Conservation (phyloP, 2,797 vertebrate species). For the Chelon auratus region DNA sequence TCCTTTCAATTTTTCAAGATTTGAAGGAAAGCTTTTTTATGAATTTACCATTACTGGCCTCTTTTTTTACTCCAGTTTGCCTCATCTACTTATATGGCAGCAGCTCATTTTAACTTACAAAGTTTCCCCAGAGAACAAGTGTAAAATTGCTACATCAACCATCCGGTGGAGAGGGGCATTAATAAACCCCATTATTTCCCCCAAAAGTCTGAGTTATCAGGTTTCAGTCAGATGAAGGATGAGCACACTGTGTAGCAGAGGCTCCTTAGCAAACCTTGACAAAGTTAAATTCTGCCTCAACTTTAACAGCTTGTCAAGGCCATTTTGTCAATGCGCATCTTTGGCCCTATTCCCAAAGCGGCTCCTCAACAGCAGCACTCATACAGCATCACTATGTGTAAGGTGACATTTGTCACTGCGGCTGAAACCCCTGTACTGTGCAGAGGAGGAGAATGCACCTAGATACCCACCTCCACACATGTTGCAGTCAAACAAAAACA, state of each 20-base stretch:
- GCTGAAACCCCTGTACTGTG: neutral
- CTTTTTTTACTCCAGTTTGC: neutral
- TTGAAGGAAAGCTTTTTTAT: neutral
- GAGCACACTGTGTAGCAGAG: neutral
- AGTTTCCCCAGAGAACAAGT: neutral
- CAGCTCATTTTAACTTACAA: neutral
- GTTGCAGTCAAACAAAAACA: conserved; percentile 4
- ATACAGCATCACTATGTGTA: neutral
- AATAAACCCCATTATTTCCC: neutral
- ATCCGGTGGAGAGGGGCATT: neutral
- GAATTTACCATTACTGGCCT: neutral
- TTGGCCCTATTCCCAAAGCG: conserved; percentile 21
- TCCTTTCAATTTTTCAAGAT: neutral
- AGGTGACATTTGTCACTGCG: conserved; percentile 7
- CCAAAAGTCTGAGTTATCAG: conserved; percentile 4
- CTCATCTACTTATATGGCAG: neutral
- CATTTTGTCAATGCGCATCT: conserved; percentile 29
- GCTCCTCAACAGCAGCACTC: conserved; percentile 2
- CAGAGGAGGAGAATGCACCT: conserved; percentile 1
- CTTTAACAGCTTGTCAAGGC: conserved; percentile 11
- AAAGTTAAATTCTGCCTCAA: neutral
- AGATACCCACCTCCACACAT: neutral
- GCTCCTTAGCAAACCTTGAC: conserved; percentile 10
- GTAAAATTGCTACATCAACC: neutral
- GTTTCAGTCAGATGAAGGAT: conserved; percentile 10